These are phyloP conservation scores for Scomberomorus guttatus DNA, from an alignment of 2,797 vertebrate genomes.

Conservation along the genomic window DNA sequence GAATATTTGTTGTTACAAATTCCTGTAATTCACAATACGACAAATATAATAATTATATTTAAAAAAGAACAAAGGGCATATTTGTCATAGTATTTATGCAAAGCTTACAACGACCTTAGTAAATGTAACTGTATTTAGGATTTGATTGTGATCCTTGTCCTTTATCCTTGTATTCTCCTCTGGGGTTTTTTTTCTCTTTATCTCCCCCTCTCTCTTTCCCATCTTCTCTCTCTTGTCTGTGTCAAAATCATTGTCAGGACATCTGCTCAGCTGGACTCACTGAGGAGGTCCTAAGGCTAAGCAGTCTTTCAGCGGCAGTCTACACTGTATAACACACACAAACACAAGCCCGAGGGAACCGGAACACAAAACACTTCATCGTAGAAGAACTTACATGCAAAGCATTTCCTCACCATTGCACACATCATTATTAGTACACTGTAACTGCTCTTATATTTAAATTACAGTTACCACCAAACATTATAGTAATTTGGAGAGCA, in stretches of 20 bases:
- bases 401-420: constrained; percentile 6
- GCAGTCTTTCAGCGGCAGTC: constrained; percentile 36
- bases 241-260: constrained; percentile 22
- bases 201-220: background rate
- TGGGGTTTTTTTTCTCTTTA: background rate
- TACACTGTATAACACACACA: constrained; percentile 31
- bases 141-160: background rate
- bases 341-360: constrained; percentile 20
- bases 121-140: background rate
- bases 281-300: constrained; percentile 19
- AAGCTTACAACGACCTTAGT: background rate
- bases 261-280: constrained; percentile 51
- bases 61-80: too few relatives aligned
- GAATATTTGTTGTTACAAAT: background rate
- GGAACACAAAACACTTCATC: constrained; percentile 31
- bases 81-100: background rate
- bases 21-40: background rate
- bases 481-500: background rate
- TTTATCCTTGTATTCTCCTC: background rate
- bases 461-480: background rate
- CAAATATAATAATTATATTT: background rate
- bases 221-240: background rate
- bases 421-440: background rate
- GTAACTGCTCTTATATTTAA: background rate
- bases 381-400: background rate